Conservation (phyloP, 2,888 invertebrate species). For the Netelia melanura region DNA sequence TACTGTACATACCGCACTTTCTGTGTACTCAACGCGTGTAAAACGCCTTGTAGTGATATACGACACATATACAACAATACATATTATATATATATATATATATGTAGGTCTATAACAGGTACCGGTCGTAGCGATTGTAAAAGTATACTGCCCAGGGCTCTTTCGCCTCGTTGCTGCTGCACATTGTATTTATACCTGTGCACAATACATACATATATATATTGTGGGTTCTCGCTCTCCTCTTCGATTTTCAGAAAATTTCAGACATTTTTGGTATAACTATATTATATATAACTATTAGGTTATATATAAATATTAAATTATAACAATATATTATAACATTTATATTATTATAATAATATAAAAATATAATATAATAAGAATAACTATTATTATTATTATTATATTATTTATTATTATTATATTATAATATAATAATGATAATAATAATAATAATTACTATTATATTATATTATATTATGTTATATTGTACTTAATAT, state of each 20-base stretch:
- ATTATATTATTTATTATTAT: too few relatives aligned
- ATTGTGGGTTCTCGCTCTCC: not conserved
- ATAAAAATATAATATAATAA: not conserved
- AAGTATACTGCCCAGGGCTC: slow-evolving; percentile 55
- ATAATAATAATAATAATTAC: too few relatives aligned
- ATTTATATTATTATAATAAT: too few relatives aligned
- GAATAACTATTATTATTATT: too few relatives aligned
- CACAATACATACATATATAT: not conserved
- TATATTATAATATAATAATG: too few relatives aligned
- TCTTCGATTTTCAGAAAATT: too few relatives aligned
- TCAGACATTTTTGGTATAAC: too few relatives aligned
- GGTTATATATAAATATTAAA: too few relatives aligned
- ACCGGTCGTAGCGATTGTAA: slow-evolving; percentile 46
- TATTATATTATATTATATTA: too few relatives aligned
- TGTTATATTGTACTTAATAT: too few relatives aligned
- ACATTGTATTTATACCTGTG: slow-evolving; percentile 42
- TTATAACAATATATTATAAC: too few relatives aligned
- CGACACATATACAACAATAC: not conserved
- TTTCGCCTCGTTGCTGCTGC: slow-evolving; percentile 20
- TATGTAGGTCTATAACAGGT: slow-evolving; percentile 42
- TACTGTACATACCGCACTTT: slow-evolving; percentile 63
- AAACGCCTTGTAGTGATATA: slow-evolving; percentile 26
- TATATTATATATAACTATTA: too few relatives aligned
- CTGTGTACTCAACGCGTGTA: slow-evolving; percentile 51
- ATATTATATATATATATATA: slow-evolving; percentile 11